Percentiles rank a stretch among this genome's conserved stretches.
These are phyloP conservation scores for Umimayanthus chanpuru DNA, from an alignment of 92 coral and sea anemone species.

Conservation along the genomic window DNA sequence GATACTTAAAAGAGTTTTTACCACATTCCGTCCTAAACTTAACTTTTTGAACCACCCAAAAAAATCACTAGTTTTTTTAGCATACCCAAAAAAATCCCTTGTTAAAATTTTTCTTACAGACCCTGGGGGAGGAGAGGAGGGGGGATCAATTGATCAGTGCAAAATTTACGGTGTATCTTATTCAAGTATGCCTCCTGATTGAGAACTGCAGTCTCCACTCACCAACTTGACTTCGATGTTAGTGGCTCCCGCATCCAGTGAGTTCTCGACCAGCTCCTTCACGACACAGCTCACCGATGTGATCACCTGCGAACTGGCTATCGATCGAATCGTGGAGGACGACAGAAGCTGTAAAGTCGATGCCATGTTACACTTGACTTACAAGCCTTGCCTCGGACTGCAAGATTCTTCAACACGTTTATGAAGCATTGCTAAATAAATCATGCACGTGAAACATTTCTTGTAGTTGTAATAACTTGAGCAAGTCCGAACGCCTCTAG, in stretches of 20 bases:
- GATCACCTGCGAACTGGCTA: constrained; percentile 93
- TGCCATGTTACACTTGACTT: constrained; percentile 30
- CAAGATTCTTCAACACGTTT: not conserved
- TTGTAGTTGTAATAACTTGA: not conserved
- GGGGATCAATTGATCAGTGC: not conserved
- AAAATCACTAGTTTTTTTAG: too few relatives aligned
- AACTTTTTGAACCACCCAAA: too few relatives aligned
- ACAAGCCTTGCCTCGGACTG: not conserved
- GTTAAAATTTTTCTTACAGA: too few relatives aligned
- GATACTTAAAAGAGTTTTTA: too few relatives aligned
- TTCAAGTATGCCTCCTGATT: not conserved
- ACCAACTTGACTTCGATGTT: constrained; percentile 89
- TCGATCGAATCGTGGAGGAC: constrained; percentile 82
- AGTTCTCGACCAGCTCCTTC: constrained; percentile 91
- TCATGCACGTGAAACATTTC: not conserved
- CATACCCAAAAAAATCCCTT: too few relatives aligned
- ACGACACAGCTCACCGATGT: constrained; percentile 84
- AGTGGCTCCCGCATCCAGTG: constrained; percentile 95
- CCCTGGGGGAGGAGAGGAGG: not conserved
- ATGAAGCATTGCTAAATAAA: not conserved
- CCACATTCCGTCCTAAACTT: too few relatives aligned
- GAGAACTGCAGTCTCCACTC: constrained; percentile 23
- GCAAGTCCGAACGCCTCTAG: too few relatives aligned
- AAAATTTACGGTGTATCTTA: too few relatives aligned
- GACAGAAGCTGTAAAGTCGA: constrained; percentile 70